Evolutionary conservation across 2,888 invertebrate genomes (phyloP).

Genomic region (Elmis aenea): DNA sequence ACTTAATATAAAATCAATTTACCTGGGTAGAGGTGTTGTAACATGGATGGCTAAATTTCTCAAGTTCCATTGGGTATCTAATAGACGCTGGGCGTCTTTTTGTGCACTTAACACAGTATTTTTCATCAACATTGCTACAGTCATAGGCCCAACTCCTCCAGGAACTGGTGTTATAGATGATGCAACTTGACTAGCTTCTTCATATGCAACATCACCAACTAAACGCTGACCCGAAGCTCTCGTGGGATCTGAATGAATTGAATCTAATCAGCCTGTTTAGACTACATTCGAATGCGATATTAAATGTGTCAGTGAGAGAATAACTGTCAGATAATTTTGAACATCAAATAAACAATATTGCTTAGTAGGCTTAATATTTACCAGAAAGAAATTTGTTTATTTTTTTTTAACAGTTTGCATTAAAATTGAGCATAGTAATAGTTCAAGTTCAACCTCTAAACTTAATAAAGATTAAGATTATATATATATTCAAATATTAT

Average conservation of each 20-base stretch:
- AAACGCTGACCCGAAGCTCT: slow-evolving; percentile 76
- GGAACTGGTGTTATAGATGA: slow-evolving; percentile 92
- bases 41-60: slow-evolving; percentile 60
- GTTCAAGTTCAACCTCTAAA: too few relatives aligned
- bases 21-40: slow-evolving; percentile 80
- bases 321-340: too few relatives aligned
- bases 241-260: slow-evolving; percentile 60
- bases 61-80: slow-evolving; percentile 67
- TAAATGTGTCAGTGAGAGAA: too few relatives aligned
- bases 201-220: slow-evolving; percentile 93
- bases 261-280: too few relatives aligned
- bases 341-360: too few relatives aligned
- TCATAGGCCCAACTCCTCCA: slow-evolving; percentile 98
- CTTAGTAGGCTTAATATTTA: too few relatives aligned
- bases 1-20: slow-evolving; percentile 31
- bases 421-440: too few relatives aligned
- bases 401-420: too few relatives aligned
- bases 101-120: slow-evolving; percentile 87
- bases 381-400: too few relatives aligned
- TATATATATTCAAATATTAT: too few relatives aligned
- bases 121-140: slow-evolving; percentile 95
- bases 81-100: slow-evolving; percentile 53
- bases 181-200: slow-evolving; percentile 73
- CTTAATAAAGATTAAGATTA: too few relatives aligned
- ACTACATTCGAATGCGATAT: too few relatives aligned